Evolutionary conservation across 2,888 invertebrate species (phyloP).

Genomic region (Julus scandinavius): DNA sequence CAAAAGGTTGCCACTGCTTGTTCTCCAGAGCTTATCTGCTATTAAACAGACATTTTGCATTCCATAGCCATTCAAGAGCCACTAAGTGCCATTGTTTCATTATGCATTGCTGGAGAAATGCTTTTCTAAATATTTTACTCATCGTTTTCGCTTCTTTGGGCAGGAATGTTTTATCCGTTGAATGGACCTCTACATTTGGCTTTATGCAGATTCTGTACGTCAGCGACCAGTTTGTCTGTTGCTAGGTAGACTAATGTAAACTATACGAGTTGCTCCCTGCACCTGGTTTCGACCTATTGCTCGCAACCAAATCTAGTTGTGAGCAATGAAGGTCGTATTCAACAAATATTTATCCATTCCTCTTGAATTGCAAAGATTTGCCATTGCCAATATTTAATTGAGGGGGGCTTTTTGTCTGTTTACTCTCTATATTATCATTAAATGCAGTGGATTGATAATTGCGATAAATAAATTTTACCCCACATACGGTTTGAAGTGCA

Average conservation of each 20-base stretch:
- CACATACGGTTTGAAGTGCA: not conserved
- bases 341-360: too few relatives aligned
- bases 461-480: too few relatives aligned
- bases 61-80: not conserved
- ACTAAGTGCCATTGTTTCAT: constrained; percentile 45
- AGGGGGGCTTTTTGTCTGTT: not conserved
- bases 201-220: too few relatives aligned
- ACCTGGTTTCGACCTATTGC: not conserved
- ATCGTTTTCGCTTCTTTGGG: constrained; percentile 24
- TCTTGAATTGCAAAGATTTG: too few relatives aligned
- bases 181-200: not conserved
- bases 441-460: too few relatives aligned
- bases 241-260: not conserved
- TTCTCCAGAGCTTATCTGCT: constrained; percentile 24
- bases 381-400: too few relatives aligned
- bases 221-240: not conserved
- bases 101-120: not conserved
- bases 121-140: not conserved
- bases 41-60: constrained; percentile 43
- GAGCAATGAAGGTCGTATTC: too few relatives aligned
- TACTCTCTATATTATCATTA: too few relatives aligned
- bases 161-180: not conserved
- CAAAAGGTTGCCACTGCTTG: constrained; percentile 38
- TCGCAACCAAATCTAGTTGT: not conserved
- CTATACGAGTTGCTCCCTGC: not conserved